Conservation (phyloP, 2,888 invertebrate genomes). For the Alcis repandata region DNA sequence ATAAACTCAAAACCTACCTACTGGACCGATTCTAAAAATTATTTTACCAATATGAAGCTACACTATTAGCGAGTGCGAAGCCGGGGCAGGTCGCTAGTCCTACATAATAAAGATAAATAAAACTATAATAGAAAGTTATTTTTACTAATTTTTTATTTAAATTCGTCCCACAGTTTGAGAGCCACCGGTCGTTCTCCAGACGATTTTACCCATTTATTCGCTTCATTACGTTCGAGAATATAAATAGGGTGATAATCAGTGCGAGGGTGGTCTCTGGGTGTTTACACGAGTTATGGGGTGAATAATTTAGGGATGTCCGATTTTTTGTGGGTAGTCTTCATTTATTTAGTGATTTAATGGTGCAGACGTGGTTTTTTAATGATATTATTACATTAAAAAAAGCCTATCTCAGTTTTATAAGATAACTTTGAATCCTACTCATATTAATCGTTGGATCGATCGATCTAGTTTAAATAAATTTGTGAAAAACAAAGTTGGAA, state of each 20-base stretch:
- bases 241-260: conserved; percentile 64
- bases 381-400: too few species aligned
- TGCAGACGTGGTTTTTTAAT: not conserved
- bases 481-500: not conserved
- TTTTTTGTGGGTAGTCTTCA: conserved; percentile 18
- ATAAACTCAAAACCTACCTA: too few species aligned
- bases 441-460: not conserved
- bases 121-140: too few species aligned
- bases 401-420: too few species aligned
- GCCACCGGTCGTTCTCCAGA: conserved; percentile 32
- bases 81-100: too few species aligned
- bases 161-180: conserved; percentile 15
- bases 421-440: too few species aligned
- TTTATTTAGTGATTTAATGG: conserved; percentile 11
- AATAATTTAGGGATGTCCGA: conserved; percentile 38
- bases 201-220: conserved; percentile 79
- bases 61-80: too few species aligned
- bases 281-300: conserved; percentile 36
- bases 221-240: conserved; percentile 79
- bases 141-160: too few species aligned
- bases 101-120: too few species aligned
- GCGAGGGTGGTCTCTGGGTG: conserved; percentile 61
- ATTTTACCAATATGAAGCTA: too few species aligned
- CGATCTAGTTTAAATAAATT: not conserved
- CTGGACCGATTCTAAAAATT: too few species aligned